phyloP scores from a whole-genome alignment of 1,140 invertebrate genomes.

The Atopsyche davidsoni region DNA sequence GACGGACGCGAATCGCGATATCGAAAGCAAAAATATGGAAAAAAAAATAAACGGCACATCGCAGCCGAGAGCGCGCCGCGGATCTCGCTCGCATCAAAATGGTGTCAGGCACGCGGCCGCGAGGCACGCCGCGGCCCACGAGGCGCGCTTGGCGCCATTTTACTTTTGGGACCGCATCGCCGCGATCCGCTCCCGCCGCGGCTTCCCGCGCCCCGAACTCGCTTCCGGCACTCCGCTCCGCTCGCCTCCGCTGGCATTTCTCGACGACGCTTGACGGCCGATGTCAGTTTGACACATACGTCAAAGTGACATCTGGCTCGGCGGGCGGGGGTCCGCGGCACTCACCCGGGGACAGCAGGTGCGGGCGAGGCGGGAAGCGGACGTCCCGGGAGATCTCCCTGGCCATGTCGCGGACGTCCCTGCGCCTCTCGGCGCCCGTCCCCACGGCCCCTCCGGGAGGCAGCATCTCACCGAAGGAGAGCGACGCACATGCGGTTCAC shows the following conservation, averaged over 20 bases:
- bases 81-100: constrained; percentile 10
- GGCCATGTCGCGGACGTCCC: constrained; percentile 43
- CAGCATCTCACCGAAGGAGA: constrained; percentile 34
- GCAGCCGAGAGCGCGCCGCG: background rate
- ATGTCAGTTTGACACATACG: constrained; percentile 30
- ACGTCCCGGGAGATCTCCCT: constrained; percentile 43
- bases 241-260: no score
- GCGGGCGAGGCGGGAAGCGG: constrained; percentile 33
- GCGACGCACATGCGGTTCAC: constrained; percentile 15
- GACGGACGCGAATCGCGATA: background rate
- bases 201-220: constrained; percentile 3
- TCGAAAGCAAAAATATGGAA: background rate
- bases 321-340: constrained; percentile 6
- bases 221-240: background rate
- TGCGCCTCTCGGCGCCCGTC: constrained; percentile 44
- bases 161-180: constrained; percentile 34
- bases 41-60: background rate
- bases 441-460: constrained; percentile 44
- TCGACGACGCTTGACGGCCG: no score
- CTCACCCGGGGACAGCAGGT: constrained; percentile 22
- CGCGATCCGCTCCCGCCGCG: constrained; percentile 28
- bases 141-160: constrained; percentile 46
- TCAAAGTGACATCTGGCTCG: constrained; percentile 30
- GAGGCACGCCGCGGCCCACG: constrained; percentile 24
- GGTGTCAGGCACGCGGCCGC: constrained; percentile 15